phyloP scores from a whole-genome alignment of 2,113 vertebrate genomes.

The Macquaria ambigua region DNA sequence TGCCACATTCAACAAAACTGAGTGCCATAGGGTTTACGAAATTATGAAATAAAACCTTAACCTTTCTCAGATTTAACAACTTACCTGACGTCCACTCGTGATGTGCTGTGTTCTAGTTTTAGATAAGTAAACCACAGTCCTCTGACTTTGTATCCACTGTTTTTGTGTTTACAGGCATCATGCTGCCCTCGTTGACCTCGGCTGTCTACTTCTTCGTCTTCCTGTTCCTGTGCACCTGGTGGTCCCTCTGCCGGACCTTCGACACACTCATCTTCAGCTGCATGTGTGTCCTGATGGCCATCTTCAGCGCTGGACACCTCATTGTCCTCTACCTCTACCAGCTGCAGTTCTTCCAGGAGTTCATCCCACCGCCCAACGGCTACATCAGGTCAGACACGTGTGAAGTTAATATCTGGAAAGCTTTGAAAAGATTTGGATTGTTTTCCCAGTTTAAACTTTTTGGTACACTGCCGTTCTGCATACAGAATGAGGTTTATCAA shows the following conservation, averaged over 20 bases:
- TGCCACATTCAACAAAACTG: too few species aligned
- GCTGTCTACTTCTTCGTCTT: conserved; percentile 97
- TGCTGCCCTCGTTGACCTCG: conserved; percentile 95
- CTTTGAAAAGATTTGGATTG: neutral
- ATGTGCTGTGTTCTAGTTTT: neutral
- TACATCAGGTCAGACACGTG: conserved; percentile 89
- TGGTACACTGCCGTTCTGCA: neutral
- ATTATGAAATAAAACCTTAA: neutral
- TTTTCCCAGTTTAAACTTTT: neutral
- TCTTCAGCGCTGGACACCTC: conserved; percentile 96
- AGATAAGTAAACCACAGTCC: neutral
- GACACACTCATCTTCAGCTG: conserved; percentile 98
- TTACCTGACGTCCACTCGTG: neutral
- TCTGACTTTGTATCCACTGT: neutral
- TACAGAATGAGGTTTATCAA: neutral
- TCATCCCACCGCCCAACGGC: conserved; percentile 87
- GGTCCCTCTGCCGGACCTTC: conserved; percentile 94
- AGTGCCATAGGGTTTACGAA: neutral
- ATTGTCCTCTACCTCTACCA: conserved; percentile 97
- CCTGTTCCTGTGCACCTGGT: conserved; percentile 97
- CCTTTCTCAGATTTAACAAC: neutral
- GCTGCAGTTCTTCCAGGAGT: conserved; percentile 97
- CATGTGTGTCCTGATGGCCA: conserved; percentile 97
- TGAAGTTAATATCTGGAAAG: neutral
- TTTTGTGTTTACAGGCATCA: conserved; percentile 87